These are phyloP conservation scores for Leucania comma DNA, from an alignment of 2,888 invertebrate genomes.

Conservation along the genomic window DNA sequence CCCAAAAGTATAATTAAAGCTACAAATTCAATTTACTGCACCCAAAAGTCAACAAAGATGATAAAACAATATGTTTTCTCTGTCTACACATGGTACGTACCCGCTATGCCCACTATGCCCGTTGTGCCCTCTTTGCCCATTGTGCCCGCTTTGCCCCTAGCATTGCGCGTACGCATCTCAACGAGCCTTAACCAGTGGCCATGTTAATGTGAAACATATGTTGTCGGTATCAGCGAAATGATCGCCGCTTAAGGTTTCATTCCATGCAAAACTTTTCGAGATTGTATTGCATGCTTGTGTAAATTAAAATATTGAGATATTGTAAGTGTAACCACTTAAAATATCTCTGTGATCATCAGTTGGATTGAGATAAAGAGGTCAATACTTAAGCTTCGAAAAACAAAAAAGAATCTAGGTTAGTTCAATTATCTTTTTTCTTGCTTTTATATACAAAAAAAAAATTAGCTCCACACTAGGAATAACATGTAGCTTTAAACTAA, in stretches of 20 bases:
- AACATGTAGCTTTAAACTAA: too few relatives aligned
- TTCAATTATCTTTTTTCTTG: too few relatives aligned
- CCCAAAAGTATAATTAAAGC: slow-evolving; percentile 10
- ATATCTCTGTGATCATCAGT: neutral
- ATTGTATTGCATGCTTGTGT: slow-evolving; percentile 16
- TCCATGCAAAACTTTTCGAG: slow-evolving; percentile 28
- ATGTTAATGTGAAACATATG: slow-evolving; percentile 56
- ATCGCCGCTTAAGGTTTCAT: slow-evolving; percentile 50
- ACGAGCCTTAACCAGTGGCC: slow-evolving; percentile 37
- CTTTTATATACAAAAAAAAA: too few relatives aligned
- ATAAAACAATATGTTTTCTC: slow-evolving; percentile 42
- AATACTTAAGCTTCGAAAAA: neutral
- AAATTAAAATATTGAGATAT: slow-evolving; percentile 9
- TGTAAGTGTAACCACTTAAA: neutral
- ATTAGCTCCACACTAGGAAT: too few relatives aligned
- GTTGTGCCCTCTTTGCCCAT: too few relatives aligned
- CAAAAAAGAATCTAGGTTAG: neutral
- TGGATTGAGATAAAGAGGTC: neutral
- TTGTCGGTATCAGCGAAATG: slow-evolving; percentile 45
- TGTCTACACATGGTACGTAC: slow-evolving; percentile 27
- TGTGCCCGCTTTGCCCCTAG: neutral
- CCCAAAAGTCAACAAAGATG: slow-evolving; percentile 20
- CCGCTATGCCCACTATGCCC: too few relatives aligned
- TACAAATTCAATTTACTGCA: slow-evolving; percentile 22
- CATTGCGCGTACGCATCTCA: slow-evolving; percentile 37